Evolutionary conservation across 1,140 invertebrate genomes (phyloP).

Genomic region (Drosophila sulfurigaster): DNA sequence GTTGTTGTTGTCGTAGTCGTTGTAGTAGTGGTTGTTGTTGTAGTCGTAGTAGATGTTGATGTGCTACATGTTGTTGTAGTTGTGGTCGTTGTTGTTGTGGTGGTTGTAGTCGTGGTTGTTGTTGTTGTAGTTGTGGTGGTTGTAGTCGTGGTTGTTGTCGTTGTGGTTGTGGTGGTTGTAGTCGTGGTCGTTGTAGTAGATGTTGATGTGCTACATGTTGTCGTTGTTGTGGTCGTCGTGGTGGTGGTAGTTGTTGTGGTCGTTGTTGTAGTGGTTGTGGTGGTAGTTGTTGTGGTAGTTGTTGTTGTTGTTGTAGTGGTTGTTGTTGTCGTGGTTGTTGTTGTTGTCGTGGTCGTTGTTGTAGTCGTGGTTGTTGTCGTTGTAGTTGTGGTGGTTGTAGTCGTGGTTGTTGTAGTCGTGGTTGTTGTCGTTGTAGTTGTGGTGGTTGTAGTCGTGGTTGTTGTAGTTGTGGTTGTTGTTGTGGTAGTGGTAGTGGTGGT

Average conservation of each 20-base stretch:
- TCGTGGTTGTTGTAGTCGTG: neutral
- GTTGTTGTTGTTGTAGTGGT: too few species aligned
- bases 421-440: too few species aligned
- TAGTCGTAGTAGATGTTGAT: constrained; percentile 5
- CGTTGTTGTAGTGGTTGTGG: neutral
- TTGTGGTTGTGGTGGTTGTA: constrained; percentile 13
- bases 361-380: constrained; percentile 31
- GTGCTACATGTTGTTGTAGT: constrained; percentile 7
- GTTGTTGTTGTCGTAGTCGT: constrained; percentile 19
- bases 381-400: neutral
- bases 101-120: constrained; percentile 14
- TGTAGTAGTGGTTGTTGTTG: constrained; percentile 1
- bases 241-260: constrained; percentile 14
- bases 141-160: constrained; percentile 19
- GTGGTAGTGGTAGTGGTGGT: too few species aligned
- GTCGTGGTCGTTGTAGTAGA: constrained; percentile 10
- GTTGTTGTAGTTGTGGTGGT: constrained; percentile 8
- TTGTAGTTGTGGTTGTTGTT: too few species aligned
- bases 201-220: neutral
- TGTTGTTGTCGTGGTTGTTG: too few species aligned
- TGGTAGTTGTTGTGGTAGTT: constrained; percentile 10
- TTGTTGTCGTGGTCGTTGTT: constrained; percentile 5
- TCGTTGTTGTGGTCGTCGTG: neutral
- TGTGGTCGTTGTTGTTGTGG: constrained; percentile 19
- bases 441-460: too few species aligned